Base-by-base conservation (phyloP, 2,888 invertebrate genomes). In the Drosophila eohydei region DNA sequence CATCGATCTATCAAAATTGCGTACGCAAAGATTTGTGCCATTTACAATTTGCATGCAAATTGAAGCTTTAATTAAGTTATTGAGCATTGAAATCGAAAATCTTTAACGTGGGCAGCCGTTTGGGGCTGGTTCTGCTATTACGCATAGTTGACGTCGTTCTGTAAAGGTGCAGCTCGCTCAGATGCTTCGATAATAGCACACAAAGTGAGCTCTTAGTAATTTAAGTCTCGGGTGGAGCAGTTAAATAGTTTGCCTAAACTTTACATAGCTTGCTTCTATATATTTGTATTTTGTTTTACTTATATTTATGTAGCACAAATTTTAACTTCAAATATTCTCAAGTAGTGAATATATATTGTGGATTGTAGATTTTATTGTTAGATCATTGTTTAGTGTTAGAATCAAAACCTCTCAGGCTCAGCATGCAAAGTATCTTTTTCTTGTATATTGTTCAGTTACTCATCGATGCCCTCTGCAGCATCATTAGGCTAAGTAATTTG, bases 31-130 rank as follows among this genome's bases (percentile, higher is more conserved):
- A 44, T 44, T 14, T 61, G 48, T 65, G 70, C 52, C 9, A 43
- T 26, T 34, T 50, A 58, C 69, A 71, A 72, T 71, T 71, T 79
- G 59, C 63, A 74, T 82, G 62, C 56, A 71, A 69, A 72, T 64
- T 46, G 40, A 65, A 61, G 63, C 67, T 46, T 69, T 78, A 89
- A 85, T 88, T 84, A 74, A 88, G 88, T 84, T 84, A 84, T 81
- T 78, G 78, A 81, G 64, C 66, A 73, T 66, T 52, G 34, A 58
- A 77, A 74, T 70, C 54, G 73, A 76, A 32, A 50, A 32, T 50
- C 11, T 76, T 71, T 57, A 40, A 34, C 38, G 58, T 68, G 52
- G 71, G 64, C 41, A 32, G 59, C 34, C 52, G 50, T 6, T 21
- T 7, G 50, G 51, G 61, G 64, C 51, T 71, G 41, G 68, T 40